A percentile compares a stretch with the other conserved stretches of the same genome.
Conservation (phyloP, 2,113 vertebrate species). For the Sarotherodon lohbergeri region DNA sequence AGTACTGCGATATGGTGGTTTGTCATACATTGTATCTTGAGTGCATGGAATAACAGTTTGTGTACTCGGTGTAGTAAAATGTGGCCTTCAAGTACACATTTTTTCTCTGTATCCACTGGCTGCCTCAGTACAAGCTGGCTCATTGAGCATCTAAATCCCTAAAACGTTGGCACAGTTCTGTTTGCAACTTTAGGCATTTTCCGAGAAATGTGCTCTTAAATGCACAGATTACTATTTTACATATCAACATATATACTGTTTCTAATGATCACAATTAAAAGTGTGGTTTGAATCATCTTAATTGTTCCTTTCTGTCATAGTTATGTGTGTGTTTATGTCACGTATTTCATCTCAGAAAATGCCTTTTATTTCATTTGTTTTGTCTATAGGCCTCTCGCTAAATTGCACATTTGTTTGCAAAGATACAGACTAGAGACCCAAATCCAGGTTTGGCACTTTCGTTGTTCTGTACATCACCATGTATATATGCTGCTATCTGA, state of each 20-base stretch:
- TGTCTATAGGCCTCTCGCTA: neutral
- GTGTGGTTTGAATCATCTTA: neutral
- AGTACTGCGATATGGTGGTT: neutral
- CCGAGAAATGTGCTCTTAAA: neutral
- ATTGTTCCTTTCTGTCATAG: neutral
- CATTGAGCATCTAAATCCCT: neutral
- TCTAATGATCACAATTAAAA: neutral
- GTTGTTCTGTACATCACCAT: neutral
- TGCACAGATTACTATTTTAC: neutral
- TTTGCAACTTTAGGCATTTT: neutral
- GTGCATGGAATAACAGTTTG: neutral
- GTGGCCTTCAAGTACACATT: neutral
- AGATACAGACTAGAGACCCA: neutral
- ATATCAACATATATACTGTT: rapidly evolving
- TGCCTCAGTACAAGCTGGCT: neutral
- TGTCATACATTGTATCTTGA: neutral
- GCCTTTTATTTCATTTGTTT: neutral
- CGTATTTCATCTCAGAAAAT: neutral
- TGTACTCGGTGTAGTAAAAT: neutral
- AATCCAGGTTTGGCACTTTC: neutral
- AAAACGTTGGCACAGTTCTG: neutral
- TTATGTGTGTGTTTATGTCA: neutral
- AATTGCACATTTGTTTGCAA: neutral
- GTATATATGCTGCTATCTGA: neutral
- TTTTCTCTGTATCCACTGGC: neutral